Base-by-base conservation (phyloP, 2,113 vertebrate species). In the Callipepla californica region DNA sequence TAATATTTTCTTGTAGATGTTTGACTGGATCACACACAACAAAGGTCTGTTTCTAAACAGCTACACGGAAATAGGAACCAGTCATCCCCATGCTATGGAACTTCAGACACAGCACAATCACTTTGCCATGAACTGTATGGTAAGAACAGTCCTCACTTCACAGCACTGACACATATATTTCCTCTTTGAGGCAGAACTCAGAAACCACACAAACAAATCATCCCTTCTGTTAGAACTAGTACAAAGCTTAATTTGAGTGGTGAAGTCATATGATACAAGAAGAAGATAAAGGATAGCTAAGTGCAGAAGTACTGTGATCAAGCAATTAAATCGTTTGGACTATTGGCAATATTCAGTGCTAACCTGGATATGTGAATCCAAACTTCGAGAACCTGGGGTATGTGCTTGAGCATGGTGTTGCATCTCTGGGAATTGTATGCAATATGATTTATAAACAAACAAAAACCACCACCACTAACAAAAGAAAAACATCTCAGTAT, bases 21-120 rank as follows among this genome's bases (percentile, higher is more conserved):
- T 99, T 93, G 99, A 99, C 97, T 99, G 99, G 99, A 99, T 99
- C 97, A 99, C 99, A 97, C 99, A 99, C 98, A 99, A 99, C 97
- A 99, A 99, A 97, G 99, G 99, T 73, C 98, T 99, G 86, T 99
- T 99, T 96, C 97, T 99, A 96, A 99, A 99, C 94, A 99, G 98
- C 94, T 99, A 99, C 97, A 99, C 99, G 0, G 99, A 99, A 97
- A 99, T 99, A 1, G 99, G 99, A 78, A 98, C 98, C 93, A 99
- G 98, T 96, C 99, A 99, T 80, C 98, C 99, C 58, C 99, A 99
- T 0, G 98, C 99, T 0, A 98, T 99, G 90, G 99, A 99, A 92
- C 98, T 99, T 90, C 99, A 99, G 98, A 99, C 99, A 32, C 99
- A 99, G 97, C 99, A 99, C 98, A 99, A 98, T 97, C 99, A 99